Conservation (phyloP, 2,797 vertebrate genomes). For the Gadopsis marmoratus region DNA sequence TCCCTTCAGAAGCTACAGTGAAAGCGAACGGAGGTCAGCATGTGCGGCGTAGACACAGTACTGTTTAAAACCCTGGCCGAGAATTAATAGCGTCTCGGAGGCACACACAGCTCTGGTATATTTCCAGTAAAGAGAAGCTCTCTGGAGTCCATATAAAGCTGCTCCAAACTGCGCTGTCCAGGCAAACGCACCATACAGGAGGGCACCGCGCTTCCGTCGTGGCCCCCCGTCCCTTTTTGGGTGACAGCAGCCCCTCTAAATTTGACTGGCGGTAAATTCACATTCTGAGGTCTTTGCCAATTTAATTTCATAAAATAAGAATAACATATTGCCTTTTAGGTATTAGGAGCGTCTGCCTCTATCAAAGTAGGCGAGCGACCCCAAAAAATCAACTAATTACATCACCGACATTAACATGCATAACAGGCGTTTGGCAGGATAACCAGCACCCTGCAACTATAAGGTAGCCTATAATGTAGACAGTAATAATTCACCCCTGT, state of each 20-base stretch:
- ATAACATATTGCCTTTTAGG: too few relatives aligned
- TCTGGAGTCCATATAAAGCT: slow-evolving; percentile 7
- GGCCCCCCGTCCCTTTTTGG: background rate
- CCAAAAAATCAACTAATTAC: too few relatives aligned
- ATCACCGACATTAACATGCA: too few relatives aligned
- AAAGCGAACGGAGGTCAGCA: slow-evolving; percentile 39
- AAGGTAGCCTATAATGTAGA: too few relatives aligned
- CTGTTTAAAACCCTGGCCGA: slow-evolving; percentile 45
- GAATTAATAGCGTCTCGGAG: slow-evolving; percentile 48
- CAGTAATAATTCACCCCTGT: too few relatives aligned
- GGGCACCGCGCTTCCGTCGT: background rate
- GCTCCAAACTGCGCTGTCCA: background rate
- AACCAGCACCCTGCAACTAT: too few relatives aligned
- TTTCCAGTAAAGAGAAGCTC: slow-evolving; percentile 18
- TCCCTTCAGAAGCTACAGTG: slow-evolving; percentile 43
- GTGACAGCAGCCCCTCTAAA: background rate
- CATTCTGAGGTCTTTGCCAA: background rate
- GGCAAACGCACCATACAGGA: background rate
- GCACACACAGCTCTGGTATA: slow-evolving; percentile 24
- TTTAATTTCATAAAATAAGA: background rate
- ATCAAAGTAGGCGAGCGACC: too few relatives aligned
- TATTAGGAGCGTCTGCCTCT: too few relatives aligned
- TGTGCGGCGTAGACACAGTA: slow-evolving; percentile 17
- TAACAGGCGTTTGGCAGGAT: too few relatives aligned
- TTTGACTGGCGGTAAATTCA: background rate